phyloP scores from a whole-genome alignment of 2,888 invertebrate genomes.

The Suillia variegata region DNA sequence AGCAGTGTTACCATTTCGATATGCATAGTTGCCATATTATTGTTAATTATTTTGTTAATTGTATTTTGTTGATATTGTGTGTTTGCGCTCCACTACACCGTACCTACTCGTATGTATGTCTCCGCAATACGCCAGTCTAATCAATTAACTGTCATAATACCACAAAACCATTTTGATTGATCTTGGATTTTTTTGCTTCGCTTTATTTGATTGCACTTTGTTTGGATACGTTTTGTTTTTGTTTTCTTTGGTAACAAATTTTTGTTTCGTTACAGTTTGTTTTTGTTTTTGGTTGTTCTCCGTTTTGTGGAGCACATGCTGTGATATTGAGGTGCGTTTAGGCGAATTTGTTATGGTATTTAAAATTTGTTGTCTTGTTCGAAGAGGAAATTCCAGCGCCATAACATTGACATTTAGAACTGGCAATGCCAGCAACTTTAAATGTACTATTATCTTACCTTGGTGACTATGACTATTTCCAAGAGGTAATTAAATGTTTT shows the following conservation, averaged over 20 bases:
- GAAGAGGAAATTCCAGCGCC: not conserved
- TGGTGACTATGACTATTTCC: too few species aligned
- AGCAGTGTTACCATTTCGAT: too few species aligned
- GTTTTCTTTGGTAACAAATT: too few species aligned
- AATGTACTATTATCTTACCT: too few species aligned
- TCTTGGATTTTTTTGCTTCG: not conserved
- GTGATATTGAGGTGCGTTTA: constrained; percentile 4
- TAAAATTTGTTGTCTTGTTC: not conserved
- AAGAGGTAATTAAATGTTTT: not conserved
- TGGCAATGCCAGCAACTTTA: constrained; percentile 1
- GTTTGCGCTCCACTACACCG: too few species aligned
- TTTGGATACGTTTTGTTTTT: too few species aligned
- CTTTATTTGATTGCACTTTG: not conserved
- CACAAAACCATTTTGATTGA: constrained; percentile 1
- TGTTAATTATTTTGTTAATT: not conserved
- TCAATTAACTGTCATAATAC: not conserved
- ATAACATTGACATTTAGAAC: constrained; percentile 1
- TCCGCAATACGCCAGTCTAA: not conserved
- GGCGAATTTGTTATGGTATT: not conserved
- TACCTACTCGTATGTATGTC: too few species aligned
- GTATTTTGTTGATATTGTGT: not conserved
- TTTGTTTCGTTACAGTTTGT: not conserved
- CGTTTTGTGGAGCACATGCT: not conserved
- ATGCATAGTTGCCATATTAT: not conserved
- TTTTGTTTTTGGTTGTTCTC: not conserved